A percentile compares a stretch with the other conserved stretches of the same genome.
Evolutionary conservation across 2,888 invertebrate species (phyloP).

Genomic region (Agrotis ipsilon): DNA sequence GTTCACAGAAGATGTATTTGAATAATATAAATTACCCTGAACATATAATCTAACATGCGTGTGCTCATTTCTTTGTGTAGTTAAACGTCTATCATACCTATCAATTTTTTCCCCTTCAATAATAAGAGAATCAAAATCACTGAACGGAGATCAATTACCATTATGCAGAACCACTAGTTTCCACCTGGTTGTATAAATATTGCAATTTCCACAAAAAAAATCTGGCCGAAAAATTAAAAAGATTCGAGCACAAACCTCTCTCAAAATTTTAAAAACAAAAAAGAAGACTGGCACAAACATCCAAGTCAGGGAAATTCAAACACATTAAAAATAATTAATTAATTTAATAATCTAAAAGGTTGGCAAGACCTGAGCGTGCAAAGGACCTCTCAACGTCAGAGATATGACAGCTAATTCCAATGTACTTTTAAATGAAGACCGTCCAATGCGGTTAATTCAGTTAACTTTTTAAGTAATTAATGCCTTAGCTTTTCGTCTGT

Average conservation of each 20-base stretch:
- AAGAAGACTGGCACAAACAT: constrained; percentile 3
- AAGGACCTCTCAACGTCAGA: constrained; percentile 42
- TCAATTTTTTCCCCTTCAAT: too few relatives aligned
- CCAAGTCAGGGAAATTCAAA: constrained; percentile 31
- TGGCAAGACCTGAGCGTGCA: constrained; percentile 18
- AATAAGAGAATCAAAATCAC: too few relatives aligned
- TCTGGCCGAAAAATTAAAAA: too few relatives aligned
- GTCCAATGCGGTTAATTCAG: constrained; percentile 34
- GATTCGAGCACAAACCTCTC: background rate
- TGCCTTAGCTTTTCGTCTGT: constrained; percentile 33
- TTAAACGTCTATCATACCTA: background rate
- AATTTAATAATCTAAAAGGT: constrained; percentile 47
- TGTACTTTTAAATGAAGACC: constrained; percentile 48
- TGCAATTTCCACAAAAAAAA: background rate
- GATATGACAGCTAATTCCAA: constrained; percentile 45
- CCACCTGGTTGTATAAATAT: background rate
- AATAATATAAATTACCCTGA: too few relatives aligned
- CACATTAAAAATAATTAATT: constrained; percentile 49
- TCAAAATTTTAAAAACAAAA: background rate
- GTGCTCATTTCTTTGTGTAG: background rate
- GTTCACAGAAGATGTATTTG: too few relatives aligned
- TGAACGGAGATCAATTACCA: background rate
- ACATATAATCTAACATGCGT: too few relatives aligned
- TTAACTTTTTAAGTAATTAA: constrained; percentile 49
- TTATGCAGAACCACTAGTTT: background rate